These are phyloP conservation scores for Incurvaria masculella DNA, from an alignment of 2,888 invertebrate species.

Conservation along the genomic window DNA sequence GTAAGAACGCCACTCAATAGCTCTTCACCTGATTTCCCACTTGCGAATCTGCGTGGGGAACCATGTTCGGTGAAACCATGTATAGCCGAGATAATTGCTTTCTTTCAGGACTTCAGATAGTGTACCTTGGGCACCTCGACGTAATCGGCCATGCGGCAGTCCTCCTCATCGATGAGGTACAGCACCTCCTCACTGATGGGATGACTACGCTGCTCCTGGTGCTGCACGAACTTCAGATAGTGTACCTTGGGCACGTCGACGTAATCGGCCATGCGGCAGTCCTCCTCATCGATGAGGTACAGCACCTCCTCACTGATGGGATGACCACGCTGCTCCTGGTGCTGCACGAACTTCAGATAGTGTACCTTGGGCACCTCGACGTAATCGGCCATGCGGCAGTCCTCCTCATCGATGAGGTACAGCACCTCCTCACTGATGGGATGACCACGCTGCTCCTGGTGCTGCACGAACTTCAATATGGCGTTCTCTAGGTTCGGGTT, in stretches of 20 bases:
- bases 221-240: constrained; percentile 63
- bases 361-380: constrained; percentile 89
- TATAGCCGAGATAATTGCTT: too few species aligned
- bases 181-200: constrained; percentile 64
- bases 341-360: constrained; percentile 63
- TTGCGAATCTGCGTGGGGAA: too few species aligned
- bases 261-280: constrained; percentile 65
- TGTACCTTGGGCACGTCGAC: constrained; percentile 89
- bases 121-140: constrained; percentile 89
- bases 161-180: constrained; percentile 63
- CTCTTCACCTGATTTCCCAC: too few species aligned
- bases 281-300: constrained; percentile 63
- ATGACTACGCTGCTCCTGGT: constrained; percentile 59
- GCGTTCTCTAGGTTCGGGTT: constrained; percentile 34
- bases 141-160: constrained; percentile 65
- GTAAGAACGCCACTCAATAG: too few species aligned
- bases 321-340: constrained; percentile 59
- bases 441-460: constrained; percentile 59
- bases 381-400: constrained; percentile 65
- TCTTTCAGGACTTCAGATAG: too few species aligned
- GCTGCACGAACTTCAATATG: constrained; percentile 58
- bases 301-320: constrained; percentile 64
- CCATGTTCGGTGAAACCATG: too few species aligned
- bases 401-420: constrained; percentile 63
- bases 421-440: constrained; percentile 64